Evolutionary conservation across 2,888 invertebrate species (phyloP).

Genomic region (Brenthis ino): DNA sequence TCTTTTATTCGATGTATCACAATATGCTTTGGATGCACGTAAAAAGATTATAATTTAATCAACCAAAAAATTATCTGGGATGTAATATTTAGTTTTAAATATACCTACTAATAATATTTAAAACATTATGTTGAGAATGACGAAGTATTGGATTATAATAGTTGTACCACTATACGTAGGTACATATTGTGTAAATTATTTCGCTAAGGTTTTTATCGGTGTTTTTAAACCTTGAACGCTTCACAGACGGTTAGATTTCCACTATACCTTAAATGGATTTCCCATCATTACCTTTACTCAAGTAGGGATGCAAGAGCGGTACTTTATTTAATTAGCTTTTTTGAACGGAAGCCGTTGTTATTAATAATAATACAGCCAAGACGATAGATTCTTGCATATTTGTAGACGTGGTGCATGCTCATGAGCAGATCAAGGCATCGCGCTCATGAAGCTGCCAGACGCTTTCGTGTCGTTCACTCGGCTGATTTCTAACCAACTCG

Average conservation of each 20-base stretch:
- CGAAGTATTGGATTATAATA: constrained; percentile 3
- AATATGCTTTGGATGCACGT: too few species aligned
- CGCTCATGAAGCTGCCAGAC: constrained; percentile 49
- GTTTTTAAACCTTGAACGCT: constrained; percentile 21
- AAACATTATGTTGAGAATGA: constrained; percentile 6
- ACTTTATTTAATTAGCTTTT: constrained; percentile 24
- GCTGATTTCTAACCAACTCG: constrained; percentile 63
- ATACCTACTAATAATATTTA: too few species aligned
- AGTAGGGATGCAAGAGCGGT: constrained; percentile 21
- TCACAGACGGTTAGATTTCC: constrained; percentile 27
- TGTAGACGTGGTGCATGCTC: constrained; percentile 7
- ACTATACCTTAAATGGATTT: constrained; percentile 19
- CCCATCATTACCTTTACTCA: constrained; percentile 21
- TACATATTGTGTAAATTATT: background rate
- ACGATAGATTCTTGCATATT: background rate
- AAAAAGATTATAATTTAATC: too few species aligned
- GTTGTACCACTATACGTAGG: background rate
- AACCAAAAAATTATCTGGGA: too few species aligned
- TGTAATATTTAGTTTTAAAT: too few species aligned
- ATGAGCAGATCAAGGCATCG: constrained; percentile 36
- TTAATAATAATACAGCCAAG: constrained; percentile 6
- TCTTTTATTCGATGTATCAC: too few species aligned
- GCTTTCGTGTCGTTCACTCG: constrained; percentile 62
- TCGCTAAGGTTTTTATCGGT: constrained; percentile 4
- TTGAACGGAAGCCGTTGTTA: constrained; percentile 4